Base-by-base conservation (phyloP, 2,888 invertebrate genomes). In the Synanthedon vespiformis region DNA sequence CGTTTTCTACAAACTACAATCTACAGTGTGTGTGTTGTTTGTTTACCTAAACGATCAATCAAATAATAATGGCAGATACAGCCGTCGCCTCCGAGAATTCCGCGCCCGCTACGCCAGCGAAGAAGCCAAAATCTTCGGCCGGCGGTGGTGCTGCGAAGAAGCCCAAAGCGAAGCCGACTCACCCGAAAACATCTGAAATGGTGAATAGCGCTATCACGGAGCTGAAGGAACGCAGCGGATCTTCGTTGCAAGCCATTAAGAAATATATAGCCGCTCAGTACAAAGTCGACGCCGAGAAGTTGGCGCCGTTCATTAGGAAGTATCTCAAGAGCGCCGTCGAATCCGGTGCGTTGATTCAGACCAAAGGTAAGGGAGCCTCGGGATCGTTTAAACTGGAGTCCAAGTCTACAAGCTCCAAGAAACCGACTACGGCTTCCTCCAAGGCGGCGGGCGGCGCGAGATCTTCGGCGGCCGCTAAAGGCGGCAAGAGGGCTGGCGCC, bases 221-320 rank as follows among this genome's bases (percentile, higher is more conserved):
- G 2, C 56, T 83, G 0, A 74, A 77, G 13, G 66, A 59, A 0
- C 61, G 84, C 40, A 86, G 85, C 61, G 86, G 86, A 0, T 74
- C 77, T 0, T 86, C 86, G 0, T 47, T 83, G 0, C 65, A 82
- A 44, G 86, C 86, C 0, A 78, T 86, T 2, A 86, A 85, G 56
- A 85, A 83, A 41, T 74, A 72, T 40, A 62, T 86, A 5, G 63
- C 67, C 1, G 76, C 72, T 14, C 80, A 70, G 52, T 77, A 71
- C 53, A 56, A 67, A 1, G 72, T 79, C 0, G 70, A 86, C 48
- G 68, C 69, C 0, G 72, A 74, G 0, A 83, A 75, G 63, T 57
- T 72, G 0, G 78, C 74, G 8, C 69, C 71, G 54, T 54, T 74
- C 0, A 80, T 86, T 2, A 86, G 83, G 52, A 84, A 78, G 55